These are phyloP conservation scores for Augiades crinisus DNA, from an alignment of 2,888 invertebrate genomes.

Conservation along the genomic window DNA sequence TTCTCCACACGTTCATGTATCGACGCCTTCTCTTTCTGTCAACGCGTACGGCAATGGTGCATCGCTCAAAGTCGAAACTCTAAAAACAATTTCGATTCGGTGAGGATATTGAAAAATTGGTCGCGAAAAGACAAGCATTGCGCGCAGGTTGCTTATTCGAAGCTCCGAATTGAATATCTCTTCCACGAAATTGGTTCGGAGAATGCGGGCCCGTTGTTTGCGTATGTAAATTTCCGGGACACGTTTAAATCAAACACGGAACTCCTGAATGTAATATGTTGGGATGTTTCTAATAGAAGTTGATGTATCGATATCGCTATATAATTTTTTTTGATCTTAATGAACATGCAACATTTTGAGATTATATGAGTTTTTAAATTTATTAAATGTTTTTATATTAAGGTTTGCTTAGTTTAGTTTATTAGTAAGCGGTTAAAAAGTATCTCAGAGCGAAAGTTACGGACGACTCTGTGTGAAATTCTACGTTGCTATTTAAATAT, in stretches of 20 bases:
- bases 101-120: conserved; percentile 17
- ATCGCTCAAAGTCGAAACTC: conserved; percentile 18
- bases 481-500: no score
- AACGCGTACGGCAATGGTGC: conserved; percentile 3
- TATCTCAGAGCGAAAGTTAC: no score
- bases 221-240: neutral
- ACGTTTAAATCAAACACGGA: neutral
- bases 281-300: no score
- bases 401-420: no score
- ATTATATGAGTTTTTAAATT: no score
- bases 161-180: conserved; percentile 14
- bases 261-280: no score
- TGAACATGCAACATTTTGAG: no score
- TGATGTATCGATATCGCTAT: no score
- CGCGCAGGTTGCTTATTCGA: conserved; percentile 9
- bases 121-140: conserved; percentile 7
- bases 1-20: neutral
- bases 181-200: conserved; percentile 12
- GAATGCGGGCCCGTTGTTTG: conserved; percentile 6
- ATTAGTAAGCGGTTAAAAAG: no score
- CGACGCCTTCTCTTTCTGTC: neutral
- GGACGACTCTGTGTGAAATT: no score
- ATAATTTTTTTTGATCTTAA: no score
- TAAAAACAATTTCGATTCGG: conserved; percentile 18
- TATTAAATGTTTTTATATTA: no score